Evolutionary conservation across 2,888 invertebrate species (phyloP).

Genomic region (Ligdia adustata): DNA sequence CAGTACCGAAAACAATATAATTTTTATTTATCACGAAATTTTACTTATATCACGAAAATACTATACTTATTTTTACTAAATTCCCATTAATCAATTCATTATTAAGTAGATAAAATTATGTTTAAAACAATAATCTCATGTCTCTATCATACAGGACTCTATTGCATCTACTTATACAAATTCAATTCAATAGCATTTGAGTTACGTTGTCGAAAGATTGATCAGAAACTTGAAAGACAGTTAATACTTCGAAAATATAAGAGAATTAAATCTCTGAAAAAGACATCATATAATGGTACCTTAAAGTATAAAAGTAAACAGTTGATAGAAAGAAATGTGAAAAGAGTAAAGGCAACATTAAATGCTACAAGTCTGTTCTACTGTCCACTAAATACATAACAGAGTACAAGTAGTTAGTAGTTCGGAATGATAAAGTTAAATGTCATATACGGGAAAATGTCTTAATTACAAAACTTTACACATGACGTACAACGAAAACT

Average conservation of each 20-base stretch:
- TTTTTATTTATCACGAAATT: conserved; percentile 79
- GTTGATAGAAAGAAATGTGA: conserved; percentile 43
- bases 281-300: conserved; percentile 33
- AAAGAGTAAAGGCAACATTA: conserved; percentile 43
- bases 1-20: conserved; percentile 76
- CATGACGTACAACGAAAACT: conserved; percentile 55
- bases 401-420: conserved; percentile 44
- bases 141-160: conserved; percentile 46
- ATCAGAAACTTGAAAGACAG: conserved; percentile 60
- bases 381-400: conserved; percentile 44
- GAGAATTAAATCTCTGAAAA: conserved; percentile 32
- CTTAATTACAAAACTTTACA: conserved; percentile 54
- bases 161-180: conserved; percentile 46
- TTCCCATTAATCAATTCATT: conserved; percentile 77
- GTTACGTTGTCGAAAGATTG: conserved; percentile 23
- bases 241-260: not conserved
- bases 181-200: conserved; percentile 44
- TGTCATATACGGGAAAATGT: conserved; percentile 47
- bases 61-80: conserved; percentile 78
- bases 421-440: conserved; percentile 62
- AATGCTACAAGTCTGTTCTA: conserved; percentile 45
- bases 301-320: conserved; percentile 28
- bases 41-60: conserved; percentile 81
- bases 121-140: conserved; percentile 42
- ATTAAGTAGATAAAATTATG: conserved; percentile 46